These are phyloP conservation scores for Lineus longissimus DNA, from an alignment of 1,140 invertebrate genomes.

Conservation along the genomic window DNA sequence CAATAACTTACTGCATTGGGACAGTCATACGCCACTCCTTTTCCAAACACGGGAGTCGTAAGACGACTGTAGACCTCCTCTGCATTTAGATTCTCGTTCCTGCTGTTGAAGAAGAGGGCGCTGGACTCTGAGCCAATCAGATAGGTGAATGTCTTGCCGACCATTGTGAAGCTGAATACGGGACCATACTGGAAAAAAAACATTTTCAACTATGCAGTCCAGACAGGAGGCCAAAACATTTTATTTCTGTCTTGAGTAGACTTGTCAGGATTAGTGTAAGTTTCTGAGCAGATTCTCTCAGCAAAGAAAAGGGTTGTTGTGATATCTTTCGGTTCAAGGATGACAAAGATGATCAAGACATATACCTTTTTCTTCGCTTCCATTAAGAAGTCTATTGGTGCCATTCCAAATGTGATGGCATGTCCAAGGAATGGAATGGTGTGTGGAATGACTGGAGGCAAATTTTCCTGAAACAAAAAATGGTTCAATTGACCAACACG, in stretches of 20 bases:
- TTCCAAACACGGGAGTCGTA: conserved; percentile 44
- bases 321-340: too few relatives aligned
- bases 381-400: conserved; percentile 37
- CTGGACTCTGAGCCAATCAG: conserved; percentile 37
- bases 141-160: conserved; percentile 47
- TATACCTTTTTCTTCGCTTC: conserved; percentile 37
- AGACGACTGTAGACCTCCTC: conserved; percentile 44
- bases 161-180: conserved; percentile 46
- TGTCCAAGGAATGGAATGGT: conserved; percentile 41
- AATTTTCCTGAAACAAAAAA: conserved; percentile 17
- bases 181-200: conserved; percentile 39
- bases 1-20: conserved; percentile 33
- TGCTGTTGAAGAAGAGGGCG: conserved; percentile 43
- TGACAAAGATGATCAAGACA: neutral
- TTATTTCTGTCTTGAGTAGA: neutral
- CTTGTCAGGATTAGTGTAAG: neutral
- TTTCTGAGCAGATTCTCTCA: too few relatives aligned
- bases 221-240: neutral
- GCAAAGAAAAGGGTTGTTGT: too few relatives aligned
- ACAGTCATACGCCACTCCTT: conserved; percentile 44
- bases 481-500: neutral
- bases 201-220: neutral
- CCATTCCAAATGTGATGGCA: conserved; percentile 35
- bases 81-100: conserved; percentile 45
- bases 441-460: conserved; percentile 38